These are phyloP conservation scores for Cyclophora albipunctata DNA, from an alignment of 2,888 invertebrate genomes.

Conservation along the genomic window DNA sequence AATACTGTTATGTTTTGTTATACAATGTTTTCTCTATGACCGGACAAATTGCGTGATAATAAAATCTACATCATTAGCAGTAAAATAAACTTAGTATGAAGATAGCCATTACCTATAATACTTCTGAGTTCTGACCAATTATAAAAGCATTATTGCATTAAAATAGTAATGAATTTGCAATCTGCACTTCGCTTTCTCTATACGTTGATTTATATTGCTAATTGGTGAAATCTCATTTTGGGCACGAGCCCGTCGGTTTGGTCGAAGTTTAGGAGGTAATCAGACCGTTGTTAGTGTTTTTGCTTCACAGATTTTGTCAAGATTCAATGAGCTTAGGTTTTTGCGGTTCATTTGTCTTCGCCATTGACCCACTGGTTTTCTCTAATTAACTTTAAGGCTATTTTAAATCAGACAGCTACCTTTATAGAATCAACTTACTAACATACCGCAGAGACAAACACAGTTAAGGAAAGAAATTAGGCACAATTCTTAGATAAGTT, in stretches of 20 bases:
- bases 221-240: conserved; percentile 3
- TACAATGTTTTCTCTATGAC: background rate
- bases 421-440: background rate
- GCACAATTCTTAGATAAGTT: too few relatives aligned
- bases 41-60: conserved; percentile 6
- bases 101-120: too few relatives aligned
- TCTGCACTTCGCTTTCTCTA: conserved; percentile 40
- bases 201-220: conserved; percentile 13
- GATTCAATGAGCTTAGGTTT: conserved; percentile 36
- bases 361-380: conserved; percentile 60
- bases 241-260: conserved; percentile 25
- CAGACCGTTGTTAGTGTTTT: conserved; percentile 32
- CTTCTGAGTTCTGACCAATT: conserved; percentile 26
- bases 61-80: background rate
- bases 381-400: conserved; percentile 49
- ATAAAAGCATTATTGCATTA: conserved; percentile 37
- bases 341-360: conserved; percentile 28
- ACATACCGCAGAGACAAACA: background rate
- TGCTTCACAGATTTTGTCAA: conserved; percentile 32
- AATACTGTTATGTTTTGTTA: too few relatives aligned
- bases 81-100: conserved; percentile 1
- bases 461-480: too few relatives aligned
- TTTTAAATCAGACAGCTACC: conserved; percentile 15
- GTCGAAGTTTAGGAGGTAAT: conserved; percentile 27
- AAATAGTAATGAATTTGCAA: conserved; percentile 28